Conservation (phyloP, 2,888 invertebrate genomes). For the Patella caerulea region DNA sequence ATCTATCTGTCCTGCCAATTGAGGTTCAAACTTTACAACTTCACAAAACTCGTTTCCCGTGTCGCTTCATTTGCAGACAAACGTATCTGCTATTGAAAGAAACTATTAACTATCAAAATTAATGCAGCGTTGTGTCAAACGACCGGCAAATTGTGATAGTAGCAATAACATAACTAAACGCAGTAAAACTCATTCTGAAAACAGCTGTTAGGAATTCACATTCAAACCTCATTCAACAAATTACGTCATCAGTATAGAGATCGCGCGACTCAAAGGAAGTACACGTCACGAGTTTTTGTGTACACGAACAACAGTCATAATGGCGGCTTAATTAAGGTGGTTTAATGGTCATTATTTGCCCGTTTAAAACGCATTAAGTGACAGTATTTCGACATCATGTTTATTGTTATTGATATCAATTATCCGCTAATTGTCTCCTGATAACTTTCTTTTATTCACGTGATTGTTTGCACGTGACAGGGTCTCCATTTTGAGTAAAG, state of each 20-base stretch:
- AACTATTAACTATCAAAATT: not conserved
- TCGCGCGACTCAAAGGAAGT: slow-evolving; percentile 10
- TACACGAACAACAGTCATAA: not conserved
- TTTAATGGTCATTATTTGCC: slow-evolving; percentile 17
- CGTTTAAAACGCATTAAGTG: slow-evolving; percentile 25
- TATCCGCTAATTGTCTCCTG: slow-evolving; percentile 25
- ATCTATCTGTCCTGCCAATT: too few relatives aligned
- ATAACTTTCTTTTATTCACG: slow-evolving; percentile 22
- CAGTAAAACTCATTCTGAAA: not conserved
- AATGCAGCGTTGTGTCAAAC: not conserved
- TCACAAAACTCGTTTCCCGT: too few relatives aligned
- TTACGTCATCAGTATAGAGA: slow-evolving; percentile 2
- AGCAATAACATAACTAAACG: not conserved
- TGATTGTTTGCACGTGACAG: slow-evolving; percentile 24
- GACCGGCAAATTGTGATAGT: not conserved
- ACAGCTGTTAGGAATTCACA: not conserved
- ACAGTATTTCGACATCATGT: slow-evolving; percentile 16
- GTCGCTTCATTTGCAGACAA: not conserved
- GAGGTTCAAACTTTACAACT: too few relatives aligned
- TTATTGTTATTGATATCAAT: slow-evolving; percentile 27
- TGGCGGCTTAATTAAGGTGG: slow-evolving; percentile 7
- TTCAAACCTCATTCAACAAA: not conserved
- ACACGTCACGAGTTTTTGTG: slow-evolving; percentile 9
- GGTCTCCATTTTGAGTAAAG: not conserved
- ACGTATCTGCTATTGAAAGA: not conserved